phyloP scores from a whole-genome alignment of 2,797 vertebrate species.

The Crocidura indochinensis region DNA sequence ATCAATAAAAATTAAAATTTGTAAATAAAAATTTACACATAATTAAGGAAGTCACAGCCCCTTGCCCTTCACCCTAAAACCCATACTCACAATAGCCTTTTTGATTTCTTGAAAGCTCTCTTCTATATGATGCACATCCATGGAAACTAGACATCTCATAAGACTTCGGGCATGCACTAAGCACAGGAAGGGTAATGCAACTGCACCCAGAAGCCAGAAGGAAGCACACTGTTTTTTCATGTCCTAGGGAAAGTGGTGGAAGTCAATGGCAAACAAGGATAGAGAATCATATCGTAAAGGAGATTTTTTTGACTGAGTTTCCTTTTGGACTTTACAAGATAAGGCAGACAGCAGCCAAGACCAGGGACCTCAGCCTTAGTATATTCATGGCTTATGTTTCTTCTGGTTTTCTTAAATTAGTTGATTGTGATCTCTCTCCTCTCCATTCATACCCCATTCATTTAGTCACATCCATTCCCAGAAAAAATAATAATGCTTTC shows the following conservation, averaged over 20 bases:
- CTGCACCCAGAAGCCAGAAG: conserved; percentile 72
- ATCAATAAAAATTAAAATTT: too few relatives aligned
- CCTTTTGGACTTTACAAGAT: neutral
- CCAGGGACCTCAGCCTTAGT: neutral
- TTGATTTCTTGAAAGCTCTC: conserved; percentile 87
- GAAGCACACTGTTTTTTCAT: conserved; percentile 78
- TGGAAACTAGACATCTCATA: conserved; percentile 83
- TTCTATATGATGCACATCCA: conserved; percentile 76
- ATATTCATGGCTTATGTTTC: neutral
- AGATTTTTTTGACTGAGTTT: accelerated
- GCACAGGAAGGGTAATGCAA: neutral
- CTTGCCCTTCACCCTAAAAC: neutral
- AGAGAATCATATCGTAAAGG: neutral
- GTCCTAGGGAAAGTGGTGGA: conserved; percentile 1
- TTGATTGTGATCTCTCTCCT: neutral
- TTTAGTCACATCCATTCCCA: neutral
- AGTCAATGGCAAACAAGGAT: neutral
- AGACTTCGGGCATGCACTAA: accelerated
- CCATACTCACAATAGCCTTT: conserved; percentile 86
- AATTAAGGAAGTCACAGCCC: neutral
- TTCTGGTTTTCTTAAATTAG: conserved; percentile 40
- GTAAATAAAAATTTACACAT: too few relatives aligned
- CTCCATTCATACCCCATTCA: neutral
- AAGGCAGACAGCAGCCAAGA: neutral
- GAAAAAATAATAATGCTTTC: neutral